Conservation (phyloP, 1,140 invertebrate species). For the Habropoda laboriosa region DNA sequence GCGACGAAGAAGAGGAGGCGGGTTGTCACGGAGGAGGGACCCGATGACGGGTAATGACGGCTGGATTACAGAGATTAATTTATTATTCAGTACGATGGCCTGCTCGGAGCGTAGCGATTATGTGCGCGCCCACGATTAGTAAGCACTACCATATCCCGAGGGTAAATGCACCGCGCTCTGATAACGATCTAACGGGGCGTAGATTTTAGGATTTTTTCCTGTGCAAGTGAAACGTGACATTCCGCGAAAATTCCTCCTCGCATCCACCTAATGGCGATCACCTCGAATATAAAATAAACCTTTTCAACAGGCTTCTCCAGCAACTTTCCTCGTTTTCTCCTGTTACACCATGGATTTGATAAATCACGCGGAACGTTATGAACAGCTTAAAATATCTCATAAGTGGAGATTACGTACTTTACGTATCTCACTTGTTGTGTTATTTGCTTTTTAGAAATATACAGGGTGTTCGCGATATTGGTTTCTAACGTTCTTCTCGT, state of each 20-base stretch:
- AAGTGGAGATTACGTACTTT: too few species aligned
- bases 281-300: slow-evolving; percentile 10
- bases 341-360: slow-evolving; percentile 4
- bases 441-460: too few species aligned
- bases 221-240: slow-evolving; percentile 33
- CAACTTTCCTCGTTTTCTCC: not conserved
- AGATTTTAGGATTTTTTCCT: slow-evolving; percentile 52
- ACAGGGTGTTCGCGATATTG: too few species aligned
- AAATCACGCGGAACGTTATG: not conserved
- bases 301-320: not conserved
- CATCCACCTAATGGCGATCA: slow-evolving; percentile 31
- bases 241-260: slow-evolving; percentile 22
- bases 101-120: slow-evolving; percentile 46
- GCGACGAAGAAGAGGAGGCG: not conserved
- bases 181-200: slow-evolving; percentile 45
- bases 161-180: slow-evolving; percentile 22
- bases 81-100: slow-evolving; percentile 58
- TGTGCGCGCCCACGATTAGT: slow-evolving; percentile 50
- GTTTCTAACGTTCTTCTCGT: too few species aligned
- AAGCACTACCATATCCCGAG: slow-evolving; percentile 25
- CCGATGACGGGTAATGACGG: slow-evolving; percentile 53
- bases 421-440: too few species aligned
- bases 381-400: too few species aligned
- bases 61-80: slow-evolving; percentile 63
- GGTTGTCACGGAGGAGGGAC: slow-evolving; percentile 33